Base-by-base conservation (phyloP, 2,797 vertebrate species). In the Sebastes kiyomatsui region DNA sequence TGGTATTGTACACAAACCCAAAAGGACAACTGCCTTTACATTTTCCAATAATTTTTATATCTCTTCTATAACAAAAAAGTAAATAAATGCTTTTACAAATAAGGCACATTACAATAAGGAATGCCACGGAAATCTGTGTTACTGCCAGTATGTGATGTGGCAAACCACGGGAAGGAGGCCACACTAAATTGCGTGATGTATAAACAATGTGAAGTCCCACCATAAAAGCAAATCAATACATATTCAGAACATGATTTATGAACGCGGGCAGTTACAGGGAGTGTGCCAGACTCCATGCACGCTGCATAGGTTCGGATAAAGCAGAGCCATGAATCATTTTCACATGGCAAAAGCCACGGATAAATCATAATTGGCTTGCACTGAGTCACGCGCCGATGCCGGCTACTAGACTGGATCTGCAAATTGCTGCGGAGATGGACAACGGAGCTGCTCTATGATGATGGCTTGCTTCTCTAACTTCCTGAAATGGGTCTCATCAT, bases 301-400 rank as follows among this genome's bases (percentile, higher is more conserved):
- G 64, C 80, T 84, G 93, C 78, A 85, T 72, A 75, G 81, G 72
- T 84, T 78, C 67, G 72, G 77, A 77, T 69, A 88, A 88, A 87
- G 79, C 33, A 76, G 67, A 85, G 83, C 67, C 61, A 92, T 93
- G 93, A 92, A 93, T 94, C 90, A 92, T 91, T 89, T 92, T 85
- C 82, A 87, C 73, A 67, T 90, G 85, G 84, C 82, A 86, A 93
- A 90, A 92, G 82, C 74, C 79, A 84, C 46, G 81, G 81, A 94
- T 93, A 90, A 93, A 93, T 93, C 85, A 84, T 82, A 90, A 87
- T 85, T 81, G 91, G 80, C 75, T 84, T 59, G 52, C 77, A 64
- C 55, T 79, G 80, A 91, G 83, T 80, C 86, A 87, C 58, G 18
- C 32, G 66, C 76, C 46, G 62, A 66, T 79, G 85, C 58, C 46